phyloP scores from a whole-genome alignment of 2,797 vertebrate genomes.

The Myotis daubentonii region DNA sequence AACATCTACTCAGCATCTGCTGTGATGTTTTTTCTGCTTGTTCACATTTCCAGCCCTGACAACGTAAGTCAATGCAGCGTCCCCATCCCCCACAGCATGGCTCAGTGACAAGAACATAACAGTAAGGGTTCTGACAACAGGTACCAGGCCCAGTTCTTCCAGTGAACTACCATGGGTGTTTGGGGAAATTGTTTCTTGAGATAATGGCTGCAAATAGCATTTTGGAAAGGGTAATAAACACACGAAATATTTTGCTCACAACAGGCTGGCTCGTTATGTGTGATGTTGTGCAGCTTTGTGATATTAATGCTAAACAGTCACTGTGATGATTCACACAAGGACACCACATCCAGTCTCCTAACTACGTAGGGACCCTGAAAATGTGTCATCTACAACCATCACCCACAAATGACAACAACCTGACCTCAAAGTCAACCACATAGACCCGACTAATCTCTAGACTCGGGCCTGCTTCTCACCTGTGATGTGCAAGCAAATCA shows the following conservation, averaged over 20 bases:
- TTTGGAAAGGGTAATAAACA: constrained; percentile 7
- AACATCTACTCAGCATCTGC: neutral
- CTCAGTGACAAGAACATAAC: neutral
- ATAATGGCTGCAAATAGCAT: neutral
- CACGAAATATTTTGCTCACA: neutral
- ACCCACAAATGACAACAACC: neutral
- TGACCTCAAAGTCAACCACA: neutral
- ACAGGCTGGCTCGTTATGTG: neutral
- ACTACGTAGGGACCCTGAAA: neutral
- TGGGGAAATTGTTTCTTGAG: neutral
- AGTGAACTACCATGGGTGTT: neutral
- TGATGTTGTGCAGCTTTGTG: neutral
- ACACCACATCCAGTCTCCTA: neutral
- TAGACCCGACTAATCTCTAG: neutral
- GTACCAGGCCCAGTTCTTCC: neutral
- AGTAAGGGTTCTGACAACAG: neutral
- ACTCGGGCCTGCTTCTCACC: neutral
- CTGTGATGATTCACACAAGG: neutral
- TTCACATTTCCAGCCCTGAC: neutral
- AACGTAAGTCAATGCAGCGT: neutral
- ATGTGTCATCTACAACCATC: neutral
- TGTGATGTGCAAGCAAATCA: neutral
- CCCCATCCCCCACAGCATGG: too few species aligned
- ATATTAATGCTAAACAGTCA: neutral
- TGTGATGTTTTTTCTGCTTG: neutral